Percentiles rank a stretch among this genome's conserved stretches.
Evolutionary conservation across 2,797 vertebrate genomes (phyloP).

Genomic region (Sebastes nivosus): DNA sequence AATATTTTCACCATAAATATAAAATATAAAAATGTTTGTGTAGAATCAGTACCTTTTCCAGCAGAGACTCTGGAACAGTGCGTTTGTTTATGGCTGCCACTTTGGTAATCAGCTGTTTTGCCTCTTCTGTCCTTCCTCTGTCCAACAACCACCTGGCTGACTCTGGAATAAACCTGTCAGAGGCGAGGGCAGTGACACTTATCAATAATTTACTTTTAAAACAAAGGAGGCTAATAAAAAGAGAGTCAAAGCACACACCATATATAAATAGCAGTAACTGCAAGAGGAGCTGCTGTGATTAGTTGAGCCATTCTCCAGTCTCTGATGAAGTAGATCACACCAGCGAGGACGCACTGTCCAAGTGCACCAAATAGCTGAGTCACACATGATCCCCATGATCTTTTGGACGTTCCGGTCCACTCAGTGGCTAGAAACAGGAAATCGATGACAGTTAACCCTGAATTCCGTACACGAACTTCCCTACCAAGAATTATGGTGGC

Average conservation of each 20-base stretch:
- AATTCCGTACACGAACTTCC: not conserved
- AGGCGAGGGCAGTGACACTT: not conserved
- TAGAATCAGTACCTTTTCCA: conserved; percentile 73
- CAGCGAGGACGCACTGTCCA: conserved; percentile 80
- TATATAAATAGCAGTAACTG: conserved; percentile 74
- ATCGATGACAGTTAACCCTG: not conserved
- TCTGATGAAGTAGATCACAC: conserved; percentile 78
- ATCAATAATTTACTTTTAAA: not conserved
- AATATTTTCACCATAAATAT: not conserved
- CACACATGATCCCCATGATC: conserved; percentile 79
- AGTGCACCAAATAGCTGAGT: conserved; percentile 71
- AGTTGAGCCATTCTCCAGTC: conserved; percentile 87
- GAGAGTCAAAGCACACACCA: conserved; percentile 75
- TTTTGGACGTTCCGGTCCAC: conserved; percentile 83
- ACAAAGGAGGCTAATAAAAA: not conserved
- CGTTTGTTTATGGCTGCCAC: conserved; percentile 82
- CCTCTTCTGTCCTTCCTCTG: conserved; percentile 77
- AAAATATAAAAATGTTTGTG: not conserved
- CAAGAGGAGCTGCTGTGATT: conserved; percentile 64
- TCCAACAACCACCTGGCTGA: conserved; percentile 87
- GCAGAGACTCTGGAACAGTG: conserved; percentile 71
- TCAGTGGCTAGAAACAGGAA: conserved; percentile 79
- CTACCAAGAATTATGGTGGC: not conserved
- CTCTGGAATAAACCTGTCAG: conserved; percentile 85
- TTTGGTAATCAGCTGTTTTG: conserved; percentile 81